Evolutionary conservation across 2,888 invertebrate species (phyloP).

Genomic region (Ametastegia equiseti): DNA sequence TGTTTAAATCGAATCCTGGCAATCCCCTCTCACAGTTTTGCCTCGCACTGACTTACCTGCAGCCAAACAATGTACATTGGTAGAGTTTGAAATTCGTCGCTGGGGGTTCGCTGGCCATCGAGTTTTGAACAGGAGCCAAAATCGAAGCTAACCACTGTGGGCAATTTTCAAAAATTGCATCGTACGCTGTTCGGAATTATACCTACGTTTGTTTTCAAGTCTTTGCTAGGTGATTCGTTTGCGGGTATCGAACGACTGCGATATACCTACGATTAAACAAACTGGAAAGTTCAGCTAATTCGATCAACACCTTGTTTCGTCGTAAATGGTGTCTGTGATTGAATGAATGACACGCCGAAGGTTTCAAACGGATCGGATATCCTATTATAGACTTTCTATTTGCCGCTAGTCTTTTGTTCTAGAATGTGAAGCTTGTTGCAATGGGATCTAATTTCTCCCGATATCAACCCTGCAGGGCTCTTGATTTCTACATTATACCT

Average conservation of each 20-base stretch:
- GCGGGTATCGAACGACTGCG: not conserved
- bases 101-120: not conserved
- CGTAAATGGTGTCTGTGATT: not conserved
- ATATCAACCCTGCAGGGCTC: not conserved
- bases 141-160: conserved; percentile 7
- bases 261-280: not conserved
- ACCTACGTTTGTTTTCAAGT: not conserved
- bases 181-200: not conserved
- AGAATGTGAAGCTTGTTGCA: conserved; percentile 24
- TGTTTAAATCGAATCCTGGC: conserved; percentile 36
- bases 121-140: conserved; percentile 43
- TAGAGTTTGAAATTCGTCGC: not conserved
- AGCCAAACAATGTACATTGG: conserved; percentile 5
- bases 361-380: conserved; percentile 26
- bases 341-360: conserved; percentile 4
- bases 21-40: conserved; percentile 14
- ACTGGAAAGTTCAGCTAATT: not conserved
- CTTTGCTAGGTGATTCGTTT: not conserved
- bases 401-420: not conserved
- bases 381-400: conserved; percentile 20
- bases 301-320: not conserved
- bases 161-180: not conserved
- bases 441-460: conserved; percentile 11
- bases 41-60: conserved; percentile 26
- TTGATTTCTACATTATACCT: not conserved